These are phyloP conservation scores for Procambarus virginalis DNA, from an alignment of 1,140 invertebrate species.

Conservation along the genomic window DNA sequence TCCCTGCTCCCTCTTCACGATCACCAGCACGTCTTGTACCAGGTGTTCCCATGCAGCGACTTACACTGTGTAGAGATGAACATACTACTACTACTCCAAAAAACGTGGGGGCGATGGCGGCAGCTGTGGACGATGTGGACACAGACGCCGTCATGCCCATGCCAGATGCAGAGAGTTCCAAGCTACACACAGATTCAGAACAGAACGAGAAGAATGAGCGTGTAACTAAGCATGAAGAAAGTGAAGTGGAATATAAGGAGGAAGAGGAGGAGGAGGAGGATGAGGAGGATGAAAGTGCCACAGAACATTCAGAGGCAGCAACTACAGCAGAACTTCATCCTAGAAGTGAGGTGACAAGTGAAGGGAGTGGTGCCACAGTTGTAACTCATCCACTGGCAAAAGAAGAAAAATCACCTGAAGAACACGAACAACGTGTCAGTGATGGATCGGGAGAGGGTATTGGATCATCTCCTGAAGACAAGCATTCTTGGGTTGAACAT, in stretches of 20 bases:
- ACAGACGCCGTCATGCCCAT: slow-evolving; percentile 61
- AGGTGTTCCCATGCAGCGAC: slow-evolving; percentile 67
- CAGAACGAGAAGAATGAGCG: slow-evolving; percentile 69
- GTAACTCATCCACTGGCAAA: slow-evolving; percentile 4
- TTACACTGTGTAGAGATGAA: slow-evolving; percentile 55
- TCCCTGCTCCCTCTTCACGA: slow-evolving; percentile 63
- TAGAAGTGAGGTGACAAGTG: slow-evolving; percentile 54
- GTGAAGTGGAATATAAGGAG: slow-evolving; percentile 23
- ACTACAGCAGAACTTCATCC: slow-evolving; percentile 53
- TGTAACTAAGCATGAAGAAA: slow-evolving; percentile 40
- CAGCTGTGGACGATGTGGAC: slow-evolving; percentile 74
- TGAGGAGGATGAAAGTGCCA: slow-evolving; percentile 44
- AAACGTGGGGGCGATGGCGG: slow-evolving; percentile 78
- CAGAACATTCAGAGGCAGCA: slow-evolving; percentile 51
- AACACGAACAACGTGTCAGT: slow-evolving; percentile 36
- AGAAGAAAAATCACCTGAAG: slow-evolving; percentile 26
- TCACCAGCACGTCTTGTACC: slow-evolving; percentile 61
- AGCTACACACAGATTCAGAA: slow-evolving; percentile 63
- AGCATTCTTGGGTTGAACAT: slow-evolving; percentile 57
- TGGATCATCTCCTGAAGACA: slow-evolving; percentile 67
- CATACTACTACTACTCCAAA: slow-evolving; percentile 73
- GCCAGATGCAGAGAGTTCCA: slow-evolving; percentile 68
- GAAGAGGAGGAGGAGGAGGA: slow-evolving; percentile 27
- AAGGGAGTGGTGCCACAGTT: slow-evolving; percentile 56
- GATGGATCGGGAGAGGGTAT: slow-evolving; percentile 52